Evolutionary conservation across 2,888 invertebrate species (phyloP).

Genomic region (Habrosyne pyritoides): DNA sequence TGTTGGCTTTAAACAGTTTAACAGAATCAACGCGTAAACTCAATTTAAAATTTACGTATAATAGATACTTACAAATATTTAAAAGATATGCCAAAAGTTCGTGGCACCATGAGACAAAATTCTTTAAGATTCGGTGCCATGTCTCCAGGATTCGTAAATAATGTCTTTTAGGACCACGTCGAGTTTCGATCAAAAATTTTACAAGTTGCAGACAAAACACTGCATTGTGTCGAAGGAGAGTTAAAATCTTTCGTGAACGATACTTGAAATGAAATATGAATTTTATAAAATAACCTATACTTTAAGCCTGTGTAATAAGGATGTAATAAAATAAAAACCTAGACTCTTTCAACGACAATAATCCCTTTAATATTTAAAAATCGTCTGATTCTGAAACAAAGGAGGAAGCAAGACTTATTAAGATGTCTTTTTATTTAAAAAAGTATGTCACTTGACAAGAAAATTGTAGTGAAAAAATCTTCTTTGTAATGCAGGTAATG

Average conservation of each 20-base stretch:
- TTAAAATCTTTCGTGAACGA: background rate
- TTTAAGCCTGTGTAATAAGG: too few species aligned
- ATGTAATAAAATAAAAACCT: too few species aligned
- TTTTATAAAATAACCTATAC: background rate
- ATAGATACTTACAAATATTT: too few species aligned
- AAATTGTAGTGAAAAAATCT: constrained; percentile 51
- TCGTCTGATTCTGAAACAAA: constrained; percentile 48
- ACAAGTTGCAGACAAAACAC: constrained; percentile 29
- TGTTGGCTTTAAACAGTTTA: background rate
- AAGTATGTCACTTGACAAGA: constrained; percentile 56
- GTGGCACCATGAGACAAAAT: constrained; percentile 27
- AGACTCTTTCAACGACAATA: constrained; percentile 9
- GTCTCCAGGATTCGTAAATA: constrained; percentile 33
- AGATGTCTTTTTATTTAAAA: constrained; percentile 48
- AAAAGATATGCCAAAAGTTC: constrained; percentile 28
- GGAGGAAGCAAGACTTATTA: constrained; percentile 47
- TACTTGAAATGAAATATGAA: background rate
- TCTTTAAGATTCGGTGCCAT: constrained; percentile 32
- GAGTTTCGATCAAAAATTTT: constrained; percentile 32
- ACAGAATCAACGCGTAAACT: constrained; percentile 5
- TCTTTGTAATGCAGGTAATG: constrained; percentile 69
- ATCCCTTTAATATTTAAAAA: constrained; percentile 44
- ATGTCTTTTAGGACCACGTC: constrained; percentile 33
- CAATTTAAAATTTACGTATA: too few species aligned
- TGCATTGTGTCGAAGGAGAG: background rate